Evolutionary conservation across 30 jellyfish, hydroid and myxozoan genomes (phyloP).

Genomic region (Pseudorhiza aurosa): DNA sequence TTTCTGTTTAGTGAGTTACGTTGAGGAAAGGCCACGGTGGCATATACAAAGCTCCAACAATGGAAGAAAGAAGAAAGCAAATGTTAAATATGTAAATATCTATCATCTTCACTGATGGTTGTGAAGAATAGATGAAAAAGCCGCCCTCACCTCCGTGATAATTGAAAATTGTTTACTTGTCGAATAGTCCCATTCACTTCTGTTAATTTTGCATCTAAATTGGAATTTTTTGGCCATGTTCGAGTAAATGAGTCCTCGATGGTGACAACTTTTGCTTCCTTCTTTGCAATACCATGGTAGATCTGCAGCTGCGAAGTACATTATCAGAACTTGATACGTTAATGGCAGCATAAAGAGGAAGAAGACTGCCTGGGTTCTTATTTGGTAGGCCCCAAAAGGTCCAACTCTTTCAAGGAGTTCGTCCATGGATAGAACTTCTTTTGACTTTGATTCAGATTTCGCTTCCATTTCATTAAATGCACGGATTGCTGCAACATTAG

Average conservation of each 20-base stretch:
- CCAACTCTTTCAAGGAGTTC: constrained; percentile 75
- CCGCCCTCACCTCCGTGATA: constrained; percentile 79
- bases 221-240: constrained; percentile 33
- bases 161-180: constrained; percentile 47
- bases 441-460: background rate
- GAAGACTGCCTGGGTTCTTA: constrained; percentile 67
- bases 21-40: too few species aligned
- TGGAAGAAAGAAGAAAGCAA: too few species aligned
- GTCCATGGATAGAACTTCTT: constrained; percentile 31
- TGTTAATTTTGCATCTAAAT: constrained; percentile 49
- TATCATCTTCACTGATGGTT: background rate
- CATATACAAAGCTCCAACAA: too few species aligned
- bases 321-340: constrained; percentile 71
- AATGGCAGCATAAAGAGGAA: constrained; percentile 66
- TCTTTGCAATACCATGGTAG: constrained; percentile 86
- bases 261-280: constrained; percentile 48
- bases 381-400: constrained; percentile 71
- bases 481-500: too few species aligned
- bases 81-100: background rate
- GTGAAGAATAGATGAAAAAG: background rate
- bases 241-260: constrained; percentile 24
- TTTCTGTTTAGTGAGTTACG: too few species aligned
- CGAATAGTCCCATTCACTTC: constrained; percentile 82
- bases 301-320: constrained; percentile 78
- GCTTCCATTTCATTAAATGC: background rate